phyloP scores from a whole-genome alignment of 2,888 invertebrate species.

The Orchestes rusci region DNA sequence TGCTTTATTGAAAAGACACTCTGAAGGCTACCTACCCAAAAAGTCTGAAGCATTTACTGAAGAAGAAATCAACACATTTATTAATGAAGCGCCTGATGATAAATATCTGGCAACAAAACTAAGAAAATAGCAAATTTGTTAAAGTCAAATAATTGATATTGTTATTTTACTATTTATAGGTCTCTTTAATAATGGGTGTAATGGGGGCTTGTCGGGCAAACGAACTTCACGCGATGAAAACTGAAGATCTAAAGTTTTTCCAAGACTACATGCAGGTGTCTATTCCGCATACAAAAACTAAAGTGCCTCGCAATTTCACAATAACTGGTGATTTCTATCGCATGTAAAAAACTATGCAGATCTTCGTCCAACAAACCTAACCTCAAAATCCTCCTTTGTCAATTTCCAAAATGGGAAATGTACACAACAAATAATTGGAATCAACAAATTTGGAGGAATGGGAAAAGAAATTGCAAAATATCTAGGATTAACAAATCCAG shows the following conservation, averaged over 20 bases:
- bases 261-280: slow-evolving; percentile 19
- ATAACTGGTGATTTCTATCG: slow-evolving; percentile 17
- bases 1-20: slow-evolving; percentile 29
- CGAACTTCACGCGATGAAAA: slow-evolving; percentile 22
- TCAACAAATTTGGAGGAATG: slow-evolving; percentile 23
- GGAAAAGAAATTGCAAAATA: slow-evolving; percentile 20
- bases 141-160: too few species aligned
- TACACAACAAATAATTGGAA: slow-evolving; percentile 17
- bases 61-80: slow-evolving; percentile 27
- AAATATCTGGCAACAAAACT: slow-evolving; percentile 22
- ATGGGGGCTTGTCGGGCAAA: slow-evolving; percentile 20
- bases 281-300: slow-evolving; percentile 18
- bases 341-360: slow-evolving; percentile 19
- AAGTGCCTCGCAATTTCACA: slow-evolving; percentile 18
- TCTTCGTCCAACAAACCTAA: slow-evolving; percentile 14
- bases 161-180: too few species aligned
- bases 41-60: slow-evolving; percentile 31
- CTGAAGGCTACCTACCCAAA: slow-evolving; percentile 31
- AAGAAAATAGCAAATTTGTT: too few species aligned
- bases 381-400: slow-evolving; percentile 17
- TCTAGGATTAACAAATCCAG: slow-evolving; percentile 17
- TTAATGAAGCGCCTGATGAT: slow-evolving; percentile 22
- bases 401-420: slow-evolving; percentile 23
- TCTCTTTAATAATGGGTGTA: slow-evolving; percentile 21
- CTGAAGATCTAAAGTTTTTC: slow-evolving; percentile 18